Base-by-base conservation (phyloP, 2,113 vertebrate genomes). In the Notarius quadriscutis region DNA sequence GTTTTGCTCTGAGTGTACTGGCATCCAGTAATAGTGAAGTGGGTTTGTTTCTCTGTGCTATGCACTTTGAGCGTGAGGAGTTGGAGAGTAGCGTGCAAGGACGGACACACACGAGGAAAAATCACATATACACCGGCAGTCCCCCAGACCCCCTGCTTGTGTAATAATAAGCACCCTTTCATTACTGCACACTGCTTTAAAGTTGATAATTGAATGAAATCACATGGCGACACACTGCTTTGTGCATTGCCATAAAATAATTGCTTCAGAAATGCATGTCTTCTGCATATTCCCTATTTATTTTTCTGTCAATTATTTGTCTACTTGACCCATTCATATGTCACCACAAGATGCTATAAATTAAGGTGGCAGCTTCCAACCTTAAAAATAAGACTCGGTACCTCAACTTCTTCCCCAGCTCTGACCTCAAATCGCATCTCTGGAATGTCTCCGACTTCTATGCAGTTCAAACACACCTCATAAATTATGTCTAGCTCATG, bases 131-230 rank as follows among this genome's bases (percentile, higher is more conserved):
- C 93, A 94, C 93, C 92, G 94, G 94, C 92, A 94, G 94, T 78
- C 90, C 91, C 92, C 91, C 91, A 91, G 91, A 91, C 93, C 92
- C 90, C 22, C 25, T 69, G 84, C 92, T 91, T 91, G 90, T 94
- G 93, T 94, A 94, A 93, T 95, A 94, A 95, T 94, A 92, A 94
- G 93, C 92, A 92, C 67, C 91, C 91, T 93, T 94, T 95, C 94
- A 95, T 95, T 94, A 95, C 91, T 88, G 91, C 93, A 93, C 92
- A 93, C 92, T 91, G 93, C 93, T 95, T 93, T 92, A 93, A 34
- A 89, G 89, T 89, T 86, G 65, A 92, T 94, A 94, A 95, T 92
- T 95, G 93, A 96, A 96, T 94, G 90, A 94, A 93, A 92, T 92
- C 91, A 90, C 84, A 91, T 83, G 92, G 90, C 89, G 90, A 89